Percentiles rank a stretch among this genome's conserved stretches.
Conservation (phyloP, 2,113 vertebrate species). For the human region DNA sequence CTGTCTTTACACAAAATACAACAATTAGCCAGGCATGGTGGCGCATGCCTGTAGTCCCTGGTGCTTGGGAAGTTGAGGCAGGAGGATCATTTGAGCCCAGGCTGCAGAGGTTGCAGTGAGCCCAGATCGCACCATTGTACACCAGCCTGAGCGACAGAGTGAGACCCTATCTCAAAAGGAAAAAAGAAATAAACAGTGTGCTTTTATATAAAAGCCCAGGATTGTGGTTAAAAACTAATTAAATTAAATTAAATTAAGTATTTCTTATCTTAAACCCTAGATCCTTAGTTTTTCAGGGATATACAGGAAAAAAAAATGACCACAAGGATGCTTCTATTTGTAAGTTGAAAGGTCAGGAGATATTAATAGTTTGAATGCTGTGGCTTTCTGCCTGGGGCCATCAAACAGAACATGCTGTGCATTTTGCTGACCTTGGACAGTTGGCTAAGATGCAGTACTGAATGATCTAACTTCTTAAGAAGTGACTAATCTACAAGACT, state of each 20-base stretch:
- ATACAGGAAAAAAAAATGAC: neutral
- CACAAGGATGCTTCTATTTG: neutral
- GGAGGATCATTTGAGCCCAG: neutral
- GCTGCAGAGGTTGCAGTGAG: neutral
- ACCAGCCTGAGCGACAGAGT: neutral
- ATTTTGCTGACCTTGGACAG: constrained; percentile 53
- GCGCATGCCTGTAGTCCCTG: neutral
- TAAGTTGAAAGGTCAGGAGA: constrained; percentile 58
- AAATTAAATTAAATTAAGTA: neutral
- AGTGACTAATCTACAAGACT: constrained; percentile 6
- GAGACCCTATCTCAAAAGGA: neutral
- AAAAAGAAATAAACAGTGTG: neutral
- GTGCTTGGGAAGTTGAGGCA: neutral
- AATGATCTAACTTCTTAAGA: constrained; percentile 40
- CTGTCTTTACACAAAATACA: neutral
- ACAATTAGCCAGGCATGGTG: neutral
- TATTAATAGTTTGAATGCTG: constrained; percentile 55
- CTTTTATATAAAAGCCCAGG: neutral
- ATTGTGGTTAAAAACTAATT: neutral
- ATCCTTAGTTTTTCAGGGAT: constrained; percentile 21
- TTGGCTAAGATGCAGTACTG: constrained; percentile 9
- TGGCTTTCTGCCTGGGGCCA: constrained; percentile 47
- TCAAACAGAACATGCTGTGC: constrained; percentile 31
- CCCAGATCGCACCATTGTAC: neutral
- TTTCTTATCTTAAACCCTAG: constrained; percentile 3